Base-by-base conservation (phyloP, 2,113 vertebrate species). In the Varanus komodoensis region DNA sequence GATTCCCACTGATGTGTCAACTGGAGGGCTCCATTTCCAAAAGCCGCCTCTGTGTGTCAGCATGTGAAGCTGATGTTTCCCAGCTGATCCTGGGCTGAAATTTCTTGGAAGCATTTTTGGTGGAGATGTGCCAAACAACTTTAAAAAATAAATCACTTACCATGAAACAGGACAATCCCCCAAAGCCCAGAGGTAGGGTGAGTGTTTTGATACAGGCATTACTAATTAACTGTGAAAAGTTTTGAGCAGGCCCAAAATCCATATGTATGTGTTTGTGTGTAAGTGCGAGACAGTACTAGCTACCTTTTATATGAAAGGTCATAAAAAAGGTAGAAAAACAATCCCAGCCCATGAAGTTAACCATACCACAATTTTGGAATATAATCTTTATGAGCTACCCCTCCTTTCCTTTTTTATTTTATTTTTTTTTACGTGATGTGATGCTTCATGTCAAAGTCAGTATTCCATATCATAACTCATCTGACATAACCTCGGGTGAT, bases 141-240 rank as follows among this genome's bases (percentile, higher is more conserved):
- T 96, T 93, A 93, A 95, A 96, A 95, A 96, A 96, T 94, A 96
- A 96, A 96, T 95, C 95, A 93, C 93, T 95, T 95, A 95, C 95
- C 94, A 93, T 94, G 93, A 95, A 95, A 94, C 94, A 94, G 91
- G 93, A 90, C 94, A 96, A 93, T 90, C 94, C 82, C 92, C 95
- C 87, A 95, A 93, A 88, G 95, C 94, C 93, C 94, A 96, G 93
- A 94, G 90, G 93, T 92, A 96, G 95, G 94, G 94, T 32, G 94
- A 94, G 95, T 96, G 95, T 95, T 96, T 96, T 95, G 94, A 92
- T 96, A 95, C 94, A 96, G 89, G 93, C 93, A 92, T 95, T 96
- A 96, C 95, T 96, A 96, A 96, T 96, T 96, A 96, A 94, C 96
- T 96, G 95, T 96, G 95, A 96, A 96, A 96, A 96, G 93, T 96